Conservation (phyloP, 2,888 invertebrate species). For the Polyommatus icarus region DNA sequence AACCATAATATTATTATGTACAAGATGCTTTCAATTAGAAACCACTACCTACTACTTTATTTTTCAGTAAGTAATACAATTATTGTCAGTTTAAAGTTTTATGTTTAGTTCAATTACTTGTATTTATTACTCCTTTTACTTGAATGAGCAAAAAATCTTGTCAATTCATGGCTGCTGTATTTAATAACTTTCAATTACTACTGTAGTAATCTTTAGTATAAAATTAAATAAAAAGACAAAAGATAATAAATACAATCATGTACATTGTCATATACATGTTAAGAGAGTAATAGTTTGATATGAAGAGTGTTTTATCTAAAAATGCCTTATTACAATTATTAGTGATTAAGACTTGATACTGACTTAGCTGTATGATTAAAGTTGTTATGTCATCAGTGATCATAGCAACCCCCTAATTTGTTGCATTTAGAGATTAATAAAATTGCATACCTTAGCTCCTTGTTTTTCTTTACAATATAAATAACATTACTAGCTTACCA, state of each 20-base stretch:
- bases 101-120: neutral
- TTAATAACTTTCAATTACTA: conserved; percentile 68
- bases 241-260: conserved; percentile 62
- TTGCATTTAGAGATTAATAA: conserved; percentile 80
- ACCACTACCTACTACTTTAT: neutral
- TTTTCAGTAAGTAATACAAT: too few species aligned
- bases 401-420: conserved; percentile 74
- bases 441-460: conserved; percentile 76
- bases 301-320: conserved; percentile 77
- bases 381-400: conserved; percentile 70
- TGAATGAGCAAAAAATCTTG: conserved; percentile 45
- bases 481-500: too few species aligned
- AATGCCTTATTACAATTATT: conserved; percentile 79
- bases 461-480: conserved; percentile 48
- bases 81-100: neutral
- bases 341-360: conserved; percentile 78
- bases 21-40: neutral
- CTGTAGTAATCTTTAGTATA: conserved; percentile 58
- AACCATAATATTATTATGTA: neutral
- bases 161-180: conserved; percentile 72
- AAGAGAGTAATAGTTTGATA: conserved; percentile 78
- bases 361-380: conserved; percentile 68
- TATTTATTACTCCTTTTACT: conserved; percentile 9
- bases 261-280: conserved; percentile 59
- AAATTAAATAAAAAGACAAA: conserved; percentile 63